These are phyloP conservation scores for Frieseomelitta varia DNA, from an alignment of 1,140 invertebrate species.

Conservation along the genomic window DNA sequence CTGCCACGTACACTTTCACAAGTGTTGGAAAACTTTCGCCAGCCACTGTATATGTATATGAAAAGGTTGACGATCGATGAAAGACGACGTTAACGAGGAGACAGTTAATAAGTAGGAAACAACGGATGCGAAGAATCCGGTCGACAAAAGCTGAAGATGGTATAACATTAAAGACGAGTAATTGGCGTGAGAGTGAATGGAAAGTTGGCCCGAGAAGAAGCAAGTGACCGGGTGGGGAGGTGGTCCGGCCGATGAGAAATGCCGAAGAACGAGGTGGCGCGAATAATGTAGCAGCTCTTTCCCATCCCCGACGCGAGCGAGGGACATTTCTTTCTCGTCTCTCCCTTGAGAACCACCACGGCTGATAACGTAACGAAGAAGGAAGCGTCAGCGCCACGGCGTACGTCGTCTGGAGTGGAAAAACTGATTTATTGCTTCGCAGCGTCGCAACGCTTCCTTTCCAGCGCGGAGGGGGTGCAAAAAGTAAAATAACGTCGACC, in stretches of 20 bases:
- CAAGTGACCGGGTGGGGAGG: too few relatives aligned
- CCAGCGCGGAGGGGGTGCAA: not conserved
- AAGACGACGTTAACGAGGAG: too few relatives aligned
- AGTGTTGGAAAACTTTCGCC: too few relatives aligned
- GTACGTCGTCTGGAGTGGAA: slow-evolving; percentile 64
- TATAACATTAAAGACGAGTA: not conserved
- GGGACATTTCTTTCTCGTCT: slow-evolving; percentile 28
- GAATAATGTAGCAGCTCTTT: slow-evolving; percentile 26
- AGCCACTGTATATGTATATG: too few relatives aligned
- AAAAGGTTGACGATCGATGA: too few relatives aligned
- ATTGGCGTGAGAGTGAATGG: slow-evolving; percentile 1
- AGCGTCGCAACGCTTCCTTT: slow-evolving; percentile 40
- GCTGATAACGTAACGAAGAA: slow-evolving; percentile 59
- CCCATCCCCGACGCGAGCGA: not conserved
- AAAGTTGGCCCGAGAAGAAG: not conserved
- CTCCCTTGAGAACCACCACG: slow-evolving; percentile 32
- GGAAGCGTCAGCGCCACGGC: slow-evolving; percentile 56
- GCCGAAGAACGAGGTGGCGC: not conserved
- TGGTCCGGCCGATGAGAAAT: not conserved
- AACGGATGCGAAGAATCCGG: not conserved
- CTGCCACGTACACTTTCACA: too few relatives aligned
- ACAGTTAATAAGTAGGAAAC: not conserved
- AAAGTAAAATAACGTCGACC: slow-evolving; percentile 50
- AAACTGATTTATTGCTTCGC: slow-evolving; percentile 67
- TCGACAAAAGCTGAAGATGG: not conserved